Evolutionary conservation across 2,888 invertebrate genomes (phyloP), one percentile per base, ranked within the genome.

Genomic region (Rhamphomyia laevipes): DNA sequence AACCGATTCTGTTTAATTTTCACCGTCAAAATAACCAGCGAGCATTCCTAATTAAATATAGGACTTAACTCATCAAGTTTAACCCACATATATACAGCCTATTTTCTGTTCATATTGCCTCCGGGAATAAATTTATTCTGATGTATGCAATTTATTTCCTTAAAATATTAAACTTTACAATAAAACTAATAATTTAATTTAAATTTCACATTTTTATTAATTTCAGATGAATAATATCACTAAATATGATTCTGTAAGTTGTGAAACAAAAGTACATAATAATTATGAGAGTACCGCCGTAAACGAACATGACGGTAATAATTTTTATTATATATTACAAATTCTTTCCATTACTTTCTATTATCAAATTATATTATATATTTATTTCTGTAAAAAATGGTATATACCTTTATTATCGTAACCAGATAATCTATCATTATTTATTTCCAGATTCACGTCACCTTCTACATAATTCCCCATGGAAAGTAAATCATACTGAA

Each of bases 201-300:
- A 21, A 21, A 21, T 21, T 3, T 4, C 21, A 21, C 21, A 21
- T 21, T 21, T 27, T 27, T 7, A 7, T 27, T 4, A 2, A 27
- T 61, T 63, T 18, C 55, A 69, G 69, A 55, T 62, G 23, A 27
- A 27, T 27, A 27, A 27, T 27, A 27, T 27, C 23, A 27, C 7
- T 59, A 67, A 68, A 59, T 70, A 68, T 53, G 68, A 69, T 57
- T 61, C 60, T 48, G 61, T 68, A 46, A 61, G 60, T 52, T 62
- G 60, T 30, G 67, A 69, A 52, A 63, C 63, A 31, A 65, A 61
- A 56, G 56, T 62, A 21, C 64, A 60, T 43, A 61, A 62, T 46
- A 59, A 60, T 56, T 68, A 63, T 48, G 66, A 67, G 48, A 67
- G 60, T 53, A 56, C 58, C n/a, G 48, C 57, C 38, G 47, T 53